Evolutionary conservation across 2,888 invertebrate genomes (phyloP).

Genomic region (Lycocerus yunnanus): DNA sequence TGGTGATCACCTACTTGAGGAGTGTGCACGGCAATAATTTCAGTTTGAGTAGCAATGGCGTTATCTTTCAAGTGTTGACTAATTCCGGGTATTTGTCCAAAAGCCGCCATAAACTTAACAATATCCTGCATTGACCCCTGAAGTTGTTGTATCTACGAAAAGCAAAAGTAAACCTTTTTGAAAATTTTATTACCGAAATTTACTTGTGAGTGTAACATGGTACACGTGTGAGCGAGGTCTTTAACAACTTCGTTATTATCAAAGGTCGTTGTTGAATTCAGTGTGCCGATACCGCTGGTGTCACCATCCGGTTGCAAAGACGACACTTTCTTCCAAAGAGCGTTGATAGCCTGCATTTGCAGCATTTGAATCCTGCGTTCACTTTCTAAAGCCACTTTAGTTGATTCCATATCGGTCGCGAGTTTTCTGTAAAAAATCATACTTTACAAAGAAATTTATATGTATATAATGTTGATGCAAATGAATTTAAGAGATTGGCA

Average conservation of each 20-base stretch:
- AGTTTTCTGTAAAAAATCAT: slow-evolving; percentile 64
- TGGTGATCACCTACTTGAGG: slow-evolving; percentile 64
- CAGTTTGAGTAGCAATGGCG: slow-evolving; percentile 76
- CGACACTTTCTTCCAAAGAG: slow-evolving; percentile 86
- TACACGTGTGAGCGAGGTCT: slow-evolving; percentile 77
- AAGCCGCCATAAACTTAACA: slow-evolving; percentile 69
- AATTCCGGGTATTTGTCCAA: slow-evolving; percentile 50
- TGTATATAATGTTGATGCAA: background rate
- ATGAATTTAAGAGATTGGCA: background rate
- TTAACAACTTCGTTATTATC: slow-evolving; percentile 68
- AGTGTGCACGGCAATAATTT: slow-evolving; percentile 77
- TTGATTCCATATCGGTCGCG: slow-evolving; percentile 82
- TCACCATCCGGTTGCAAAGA: slow-evolving; percentile 61
- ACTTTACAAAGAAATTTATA: too few relatives aligned
- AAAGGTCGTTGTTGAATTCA: slow-evolving; percentile 24
- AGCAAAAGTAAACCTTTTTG: background rate
- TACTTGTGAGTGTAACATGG: slow-evolving; percentile 74
- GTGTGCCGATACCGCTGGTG: slow-evolving; percentile 35
- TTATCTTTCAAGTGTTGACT: slow-evolving; percentile 50
- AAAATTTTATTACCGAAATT: slow-evolving; percentile 5
- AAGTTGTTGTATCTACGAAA: slow-evolving; percentile 71
- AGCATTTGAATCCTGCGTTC: slow-evolving; percentile 84
- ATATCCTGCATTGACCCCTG: slow-evolving; percentile 81
- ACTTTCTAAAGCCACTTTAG: slow-evolving; percentile 81
- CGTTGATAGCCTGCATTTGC: slow-evolving; percentile 90